Percentiles rank a stretch among this genome's conserved stretches.
Evolutionary conservation across 2,113 vertebrate genomes (phyloP).

Genomic region (Podocnemis expansa): DNA sequence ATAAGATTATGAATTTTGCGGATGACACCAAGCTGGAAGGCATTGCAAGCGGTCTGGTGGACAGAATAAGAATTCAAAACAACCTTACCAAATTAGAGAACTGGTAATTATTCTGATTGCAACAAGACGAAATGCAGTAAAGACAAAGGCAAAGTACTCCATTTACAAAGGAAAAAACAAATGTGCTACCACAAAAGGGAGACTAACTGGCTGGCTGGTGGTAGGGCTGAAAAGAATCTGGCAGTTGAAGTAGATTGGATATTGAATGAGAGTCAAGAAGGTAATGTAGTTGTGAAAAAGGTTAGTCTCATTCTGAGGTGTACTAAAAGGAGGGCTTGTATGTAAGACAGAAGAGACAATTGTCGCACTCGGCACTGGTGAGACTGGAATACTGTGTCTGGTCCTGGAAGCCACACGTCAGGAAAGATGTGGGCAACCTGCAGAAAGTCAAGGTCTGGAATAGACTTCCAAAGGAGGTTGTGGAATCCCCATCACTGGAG

Average conservation of each 20-base stretch:
- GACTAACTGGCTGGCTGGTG: neutral
- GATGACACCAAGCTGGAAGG: too few relatives aligned
- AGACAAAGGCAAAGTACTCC: neutral
- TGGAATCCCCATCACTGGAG: neutral
- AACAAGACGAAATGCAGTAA: neutral
- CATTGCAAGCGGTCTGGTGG: neutral
- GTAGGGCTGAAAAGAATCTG: neutral
- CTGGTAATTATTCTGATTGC: neutral
- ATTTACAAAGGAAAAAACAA: neutral
- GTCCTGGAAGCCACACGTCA: neutral
- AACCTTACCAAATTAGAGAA: neutral
- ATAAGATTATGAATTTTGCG: neutral
- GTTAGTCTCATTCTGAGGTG: neutral
- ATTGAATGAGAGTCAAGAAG: neutral
- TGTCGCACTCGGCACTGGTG: neutral
- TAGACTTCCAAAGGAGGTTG: neutral
- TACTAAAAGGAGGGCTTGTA: neutral
- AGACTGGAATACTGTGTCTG: neutral
- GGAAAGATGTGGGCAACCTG: neutral
- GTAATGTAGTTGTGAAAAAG: neutral
- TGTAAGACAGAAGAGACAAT: neutral
- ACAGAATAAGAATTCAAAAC: neutral
- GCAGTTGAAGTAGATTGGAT: neutral
- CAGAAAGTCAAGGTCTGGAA: neutral
- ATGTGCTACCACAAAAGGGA: neutral